Evolutionary conservation across 2,888 invertebrate genomes (phyloP), one percentile per base, ranked within the genome.

Genomic region (Lissocephala sabroskyi): DNA sequence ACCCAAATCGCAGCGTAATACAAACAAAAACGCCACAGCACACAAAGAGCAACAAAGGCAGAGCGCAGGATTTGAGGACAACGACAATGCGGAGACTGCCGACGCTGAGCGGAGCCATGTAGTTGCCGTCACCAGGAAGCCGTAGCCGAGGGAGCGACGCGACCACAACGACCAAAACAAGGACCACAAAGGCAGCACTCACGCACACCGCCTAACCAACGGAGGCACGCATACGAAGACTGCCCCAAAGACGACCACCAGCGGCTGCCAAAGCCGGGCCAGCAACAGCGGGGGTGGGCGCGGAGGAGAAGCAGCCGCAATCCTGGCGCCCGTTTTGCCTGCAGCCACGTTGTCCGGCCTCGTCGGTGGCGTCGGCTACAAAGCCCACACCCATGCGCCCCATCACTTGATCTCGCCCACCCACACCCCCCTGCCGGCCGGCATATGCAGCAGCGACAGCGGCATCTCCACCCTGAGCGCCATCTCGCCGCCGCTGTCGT

Each of bases 321-420:
- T 80, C 62, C 82, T 83, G 84, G 83, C 84, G 71, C 84, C 84
- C 59, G 83, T 84, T 67, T 56, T 82, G 65, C 83, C 84, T 10
- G 65, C 79, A 52, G 78, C 79, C 47, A 70, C 73, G 48, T 55
- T 13, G 42, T 44, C 41, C 17, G 30, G 36, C 30, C 29, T 42
- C 29, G 40, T 30, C 29, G 49, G 45, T 51, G 50, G 44, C 52
- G 19, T 29, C 52, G 45, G 53, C 54, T 47, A 53, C 36, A 59
- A 59, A 29, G 41, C 79, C 81, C 16, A 73, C 77, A 30, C 81
- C 70, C n/a, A n/a, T n/a, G 59, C 70, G 14, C 56, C 54, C 40
- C 35, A 35, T 16, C 16, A 13, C 10, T 16, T 35, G 16, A 35
- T 35, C 13, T 35, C 35, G 6, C 35, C 35, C 58, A 62, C 29